Conservation (phyloP, 2,113 vertebrate genomes). For the Etheostoma spectabile region DNA sequence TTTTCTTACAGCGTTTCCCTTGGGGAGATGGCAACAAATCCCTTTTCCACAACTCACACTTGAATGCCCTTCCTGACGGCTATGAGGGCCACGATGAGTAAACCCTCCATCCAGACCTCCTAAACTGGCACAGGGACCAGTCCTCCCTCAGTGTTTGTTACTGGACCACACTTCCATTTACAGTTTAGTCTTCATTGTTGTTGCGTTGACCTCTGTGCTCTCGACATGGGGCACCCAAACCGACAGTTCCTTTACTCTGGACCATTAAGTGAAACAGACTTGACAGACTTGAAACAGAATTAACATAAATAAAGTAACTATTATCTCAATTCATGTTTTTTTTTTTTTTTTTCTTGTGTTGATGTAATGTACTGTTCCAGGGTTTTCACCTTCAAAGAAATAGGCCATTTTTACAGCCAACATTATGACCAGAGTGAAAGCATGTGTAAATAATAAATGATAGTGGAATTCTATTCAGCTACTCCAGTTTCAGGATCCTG, state of each 20-base stretch:
- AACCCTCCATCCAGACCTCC: constrained; percentile 56
- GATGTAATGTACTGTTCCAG: neutral
- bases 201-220: constrained; percentile 72
- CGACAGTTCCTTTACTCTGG: constrained; percentile 57
- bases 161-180: constrained; percentile 73
- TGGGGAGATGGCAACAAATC: constrained; percentile 94
- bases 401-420: neutral
- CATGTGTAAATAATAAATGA: neutral
- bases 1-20: constrained; percentile 89
- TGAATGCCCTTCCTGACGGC: constrained; percentile 92
- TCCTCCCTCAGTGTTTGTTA: constrained; percentile 43
- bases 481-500: neutral
- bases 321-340: constrained; percentile 38
- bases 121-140: constrained; percentile 76
- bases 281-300: constrained; percentile 52
- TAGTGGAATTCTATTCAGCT: neutral
- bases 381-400: neutral
- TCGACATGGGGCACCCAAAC: constrained; percentile 56
- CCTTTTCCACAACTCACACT: constrained; percentile 92
- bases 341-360: constrained; percentile 20
- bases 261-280: constrained; percentile 72
- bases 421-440: neutral
- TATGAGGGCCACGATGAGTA: constrained; percentile 89
- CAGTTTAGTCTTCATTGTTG: constrained; percentile 71
- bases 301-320: constrained; percentile 76